These are phyloP conservation scores for Melanerpes aurifrons DNA, from an alignment of 2,113 vertebrate species.

Conservation along the genomic window DNA sequence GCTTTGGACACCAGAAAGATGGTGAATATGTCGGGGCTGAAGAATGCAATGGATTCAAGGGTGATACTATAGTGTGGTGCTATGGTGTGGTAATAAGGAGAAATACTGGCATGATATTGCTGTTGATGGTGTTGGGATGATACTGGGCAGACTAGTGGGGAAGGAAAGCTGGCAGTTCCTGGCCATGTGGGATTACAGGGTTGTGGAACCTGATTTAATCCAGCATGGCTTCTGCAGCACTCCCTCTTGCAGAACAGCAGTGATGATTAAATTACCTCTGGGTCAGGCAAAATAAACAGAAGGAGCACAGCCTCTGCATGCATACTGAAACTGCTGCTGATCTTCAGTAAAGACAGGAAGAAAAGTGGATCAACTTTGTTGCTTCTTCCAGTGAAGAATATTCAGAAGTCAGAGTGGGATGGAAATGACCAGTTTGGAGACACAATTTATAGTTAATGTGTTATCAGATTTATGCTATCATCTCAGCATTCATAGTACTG, in stretches of 20 bases:
- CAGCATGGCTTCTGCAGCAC: not conserved
- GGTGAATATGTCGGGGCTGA: not conserved
- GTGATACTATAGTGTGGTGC: not conserved
- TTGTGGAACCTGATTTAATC: not conserved
- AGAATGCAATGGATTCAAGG: not conserved
- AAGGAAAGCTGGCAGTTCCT: not conserved
- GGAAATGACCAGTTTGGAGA: not conserved
- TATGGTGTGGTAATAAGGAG: not conserved
- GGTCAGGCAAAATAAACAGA: not conserved
- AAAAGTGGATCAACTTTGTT: not conserved
- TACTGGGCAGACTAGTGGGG: not conserved
- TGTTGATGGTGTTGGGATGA: not conserved
- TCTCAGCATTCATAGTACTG: not conserved
- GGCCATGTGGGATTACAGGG: not conserved
- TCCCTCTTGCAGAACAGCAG: not conserved
- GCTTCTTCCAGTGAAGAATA: not conserved
- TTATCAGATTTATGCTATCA: not conserved
- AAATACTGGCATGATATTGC: not conserved
- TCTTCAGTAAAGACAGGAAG: not conserved
- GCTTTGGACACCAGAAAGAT: not conserved
- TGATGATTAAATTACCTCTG: not conserved
- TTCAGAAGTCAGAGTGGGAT: not conserved
- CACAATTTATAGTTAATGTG: not conserved
- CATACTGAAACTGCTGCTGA: rapidly evolving
- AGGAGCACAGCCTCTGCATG: not conserved